Evolutionary conservation across 2,888 invertebrate genomes (phyloP), one percentile per base, ranked within the genome.

Genomic region (Carterocephalus palaemon): DNA sequence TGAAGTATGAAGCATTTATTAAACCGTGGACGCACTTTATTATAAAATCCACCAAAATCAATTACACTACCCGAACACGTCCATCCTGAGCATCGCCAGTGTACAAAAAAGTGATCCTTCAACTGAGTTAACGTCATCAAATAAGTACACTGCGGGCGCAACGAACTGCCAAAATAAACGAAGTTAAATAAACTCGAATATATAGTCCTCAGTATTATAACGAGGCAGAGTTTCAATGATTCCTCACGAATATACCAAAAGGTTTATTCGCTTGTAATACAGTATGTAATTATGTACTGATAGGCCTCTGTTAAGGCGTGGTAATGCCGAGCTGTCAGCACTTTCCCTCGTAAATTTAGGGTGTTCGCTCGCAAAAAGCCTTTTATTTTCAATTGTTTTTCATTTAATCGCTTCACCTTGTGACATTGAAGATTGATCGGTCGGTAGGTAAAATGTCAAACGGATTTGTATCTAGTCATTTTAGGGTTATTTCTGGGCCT

Each of bases 311-410:
- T 60, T 50, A 53, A 62, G 63, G 65, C 70, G 67, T 53, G 64
- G 68, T 69, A 67, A 68, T 67, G 60, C 62, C 62, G 57, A 59
- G 61, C 71, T 77, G 76, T 79, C 76, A 67, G 64, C 75, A 66
- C 72, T 72, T 67, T 70, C 70, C 59, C 60, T 34, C 49, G 56
- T 48, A 46, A 51, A 51, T 46, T 46, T 33, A 54, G 54, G 49
- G 55, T 38, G 57, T 48, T 52, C 59, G 55, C 48, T 50, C 61
- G 59, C 13, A 23, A 57, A 63, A 46, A 41, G 43, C 29, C 34
- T 33, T 59, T 56, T n/a, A n/a, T n/a, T 57, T 59, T 54, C 50
- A 49, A 53, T 53, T 53, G 47, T 53, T 53, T 56, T 62, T 61
- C 52, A 50, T 49, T 46, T 28, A 17, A 16, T 33, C 34, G 26